Conservation (phyloP, 2,113 vertebrate genomes). For the Ursus arctos region DNA sequence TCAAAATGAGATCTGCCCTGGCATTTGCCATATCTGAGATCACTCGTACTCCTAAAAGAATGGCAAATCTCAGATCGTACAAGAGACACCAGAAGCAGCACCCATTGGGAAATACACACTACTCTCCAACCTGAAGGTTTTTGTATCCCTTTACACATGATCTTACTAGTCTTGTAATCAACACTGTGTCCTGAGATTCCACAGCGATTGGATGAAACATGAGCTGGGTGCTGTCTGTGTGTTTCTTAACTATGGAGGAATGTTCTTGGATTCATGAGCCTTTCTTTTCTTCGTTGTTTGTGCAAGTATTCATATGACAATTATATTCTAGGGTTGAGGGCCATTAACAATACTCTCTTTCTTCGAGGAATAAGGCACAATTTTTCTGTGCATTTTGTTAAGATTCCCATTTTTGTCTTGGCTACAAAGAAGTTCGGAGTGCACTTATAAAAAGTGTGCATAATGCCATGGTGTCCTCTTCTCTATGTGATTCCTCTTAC, state of each 20-base stretch:
- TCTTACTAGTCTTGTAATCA: fast-evolving
- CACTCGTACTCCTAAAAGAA: too few species aligned
- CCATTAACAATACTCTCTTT: neutral
- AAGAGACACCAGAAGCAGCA: fast-evolving
- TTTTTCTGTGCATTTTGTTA: too few species aligned
- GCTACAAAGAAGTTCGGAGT: too few species aligned
- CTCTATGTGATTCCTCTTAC: too few species aligned
- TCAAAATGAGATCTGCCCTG: neutral
- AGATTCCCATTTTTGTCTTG: too few species aligned
- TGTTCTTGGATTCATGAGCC: fast-evolving
- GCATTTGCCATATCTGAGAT: too few species aligned
- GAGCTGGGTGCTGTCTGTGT: too few species aligned
- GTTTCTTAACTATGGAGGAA: neutral
- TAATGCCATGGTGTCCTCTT: too few species aligned
- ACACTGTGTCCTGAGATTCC: neutral
- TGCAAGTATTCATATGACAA: too few species aligned
- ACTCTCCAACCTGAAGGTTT: fast-evolving
- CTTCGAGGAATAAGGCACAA: neutral
- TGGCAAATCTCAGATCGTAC: neutral
- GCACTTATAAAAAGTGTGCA: too few species aligned
- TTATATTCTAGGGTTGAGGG: neutral
- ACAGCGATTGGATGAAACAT: fast-evolving
- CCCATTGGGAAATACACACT: fast-evolving
- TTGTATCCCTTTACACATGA: fast-evolving
- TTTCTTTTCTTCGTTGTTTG: neutral